A percentile compares a stretch with the other conserved stretches of the same genome.
Evolutionary conservation across 2,797 vertebrate genomes (phyloP).

Genomic region (Epinephelus awoara): DNA sequence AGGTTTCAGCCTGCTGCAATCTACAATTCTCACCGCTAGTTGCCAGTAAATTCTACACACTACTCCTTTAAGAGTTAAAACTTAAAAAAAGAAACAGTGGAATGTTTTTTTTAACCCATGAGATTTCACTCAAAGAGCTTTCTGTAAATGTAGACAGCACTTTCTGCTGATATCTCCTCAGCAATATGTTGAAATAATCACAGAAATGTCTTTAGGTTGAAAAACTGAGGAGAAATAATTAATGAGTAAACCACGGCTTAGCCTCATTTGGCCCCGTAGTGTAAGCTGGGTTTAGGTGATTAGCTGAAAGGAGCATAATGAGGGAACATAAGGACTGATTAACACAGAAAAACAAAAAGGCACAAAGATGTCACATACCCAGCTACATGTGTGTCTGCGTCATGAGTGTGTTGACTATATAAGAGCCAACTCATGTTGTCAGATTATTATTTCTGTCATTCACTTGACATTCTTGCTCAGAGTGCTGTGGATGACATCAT

Average conservation of each 20-base stretch:
- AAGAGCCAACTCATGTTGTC: neutral
- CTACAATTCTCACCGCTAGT: too few relatives aligned
- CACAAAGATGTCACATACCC: neutral
- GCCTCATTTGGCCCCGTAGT: constrained; percentile 16
- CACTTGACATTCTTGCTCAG: neutral
- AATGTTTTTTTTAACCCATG: neutral
- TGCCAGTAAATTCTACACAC: too few relatives aligned
- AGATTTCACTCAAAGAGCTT: neutral
- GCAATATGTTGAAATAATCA: neutral
- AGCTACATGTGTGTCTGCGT: constrained; percentile 5
- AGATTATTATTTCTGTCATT: constrained; percentile 2
- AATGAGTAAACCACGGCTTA: constrained; percentile 23
- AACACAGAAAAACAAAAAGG: constrained; percentile 43
- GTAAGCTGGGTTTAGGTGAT: constrained; percentile 55
- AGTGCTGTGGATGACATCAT: neutral
- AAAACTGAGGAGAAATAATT: constrained; percentile 8
- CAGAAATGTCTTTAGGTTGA: constrained; percentile 20
- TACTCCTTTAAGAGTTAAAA: too few relatives aligned
- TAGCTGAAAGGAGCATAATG: constrained; percentile 46
- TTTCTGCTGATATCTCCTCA: neutral
- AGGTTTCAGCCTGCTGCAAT: too few relatives aligned
- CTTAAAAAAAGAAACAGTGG: neutral
- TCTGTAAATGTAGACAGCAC: neutral
- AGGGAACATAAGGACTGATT: constrained; percentile 41
- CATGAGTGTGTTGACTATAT: neutral